Percentiles rank a stretch among this genome's conserved stretches.
phyloP scores from a whole-genome alignment of 2,113 vertebrate species.

The Castor canadensis region DNA sequence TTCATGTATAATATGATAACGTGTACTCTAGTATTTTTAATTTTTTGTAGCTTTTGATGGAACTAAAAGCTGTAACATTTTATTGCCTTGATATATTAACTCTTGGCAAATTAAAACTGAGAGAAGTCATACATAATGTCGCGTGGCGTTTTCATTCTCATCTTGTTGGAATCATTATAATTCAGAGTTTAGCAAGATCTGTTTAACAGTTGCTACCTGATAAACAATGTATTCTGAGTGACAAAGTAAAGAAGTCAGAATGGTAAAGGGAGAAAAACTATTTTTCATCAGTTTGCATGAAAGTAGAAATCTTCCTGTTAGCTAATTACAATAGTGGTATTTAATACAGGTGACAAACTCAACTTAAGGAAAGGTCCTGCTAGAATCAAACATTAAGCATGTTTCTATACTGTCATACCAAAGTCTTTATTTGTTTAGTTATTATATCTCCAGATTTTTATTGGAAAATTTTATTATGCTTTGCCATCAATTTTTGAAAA shows the following conservation, averaged over 20 bases:
- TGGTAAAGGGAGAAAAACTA: neutral
- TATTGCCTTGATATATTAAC: constrained; percentile 45
- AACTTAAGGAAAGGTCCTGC: neutral
- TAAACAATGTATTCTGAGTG: neutral
- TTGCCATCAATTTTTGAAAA: neutral
- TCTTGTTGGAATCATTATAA: neutral
- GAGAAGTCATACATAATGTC: neutral
- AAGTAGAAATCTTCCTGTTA: neutral
- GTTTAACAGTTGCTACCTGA: neutral
- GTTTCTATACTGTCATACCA: neutral
- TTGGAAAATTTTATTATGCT: neutral
- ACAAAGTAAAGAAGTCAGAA: neutral
- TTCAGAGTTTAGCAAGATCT: neutral
- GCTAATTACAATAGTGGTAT: neutral
- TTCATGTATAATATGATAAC: constrained; percentile 7
- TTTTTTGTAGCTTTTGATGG: constrained; percentile 56
- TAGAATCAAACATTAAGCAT: neutral
- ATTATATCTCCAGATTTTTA: neutral
- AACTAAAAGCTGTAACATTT: constrained; percentile 44
- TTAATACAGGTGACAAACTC: neutral
- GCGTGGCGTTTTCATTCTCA: neutral
- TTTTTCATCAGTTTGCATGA: neutral
- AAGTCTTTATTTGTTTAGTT: neutral
- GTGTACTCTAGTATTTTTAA: neutral
- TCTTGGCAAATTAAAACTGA: constrained; percentile 36